Percentiles rank a stretch among this genome's conserved stretches.
Evolutionary conservation across 2,888 invertebrate genomes (phyloP).

Genomic region (Idaea straminata): DNA sequence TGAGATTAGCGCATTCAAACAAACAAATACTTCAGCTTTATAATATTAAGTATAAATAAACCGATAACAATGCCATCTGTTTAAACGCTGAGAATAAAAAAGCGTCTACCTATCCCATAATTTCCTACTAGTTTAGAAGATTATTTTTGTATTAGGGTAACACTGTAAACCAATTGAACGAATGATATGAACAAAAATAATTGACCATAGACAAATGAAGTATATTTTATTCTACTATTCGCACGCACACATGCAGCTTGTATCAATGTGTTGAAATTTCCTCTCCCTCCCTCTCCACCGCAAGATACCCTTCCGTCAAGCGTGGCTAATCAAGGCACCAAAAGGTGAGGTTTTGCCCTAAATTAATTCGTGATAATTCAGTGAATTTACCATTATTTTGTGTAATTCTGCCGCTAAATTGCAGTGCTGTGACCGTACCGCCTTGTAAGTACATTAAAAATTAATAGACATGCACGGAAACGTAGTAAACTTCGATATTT

Average conservation of each 20-base stretch:
- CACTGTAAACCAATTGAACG: neutral
- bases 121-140: neutral
- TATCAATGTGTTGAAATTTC: conserved; percentile 36
- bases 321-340: conserved; percentile 94
- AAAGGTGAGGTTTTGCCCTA: conserved; percentile 82
- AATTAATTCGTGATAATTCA: conserved; percentile 39
- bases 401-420: conserved; percentile 30
- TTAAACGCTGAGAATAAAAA: neutral
- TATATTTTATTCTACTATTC: conserved; percentile 5
- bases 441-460: conserved; percentile 31
- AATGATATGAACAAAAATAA: neutral
- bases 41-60: too few relatives aligned
- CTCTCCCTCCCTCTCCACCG: conserved; percentile 52
- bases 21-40: too few relatives aligned
- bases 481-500: conserved; percentile 46
- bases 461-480: conserved; percentile 41
- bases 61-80: neutral
- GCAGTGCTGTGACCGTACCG: conserved; percentile 27
- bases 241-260: conserved; percentile 41
- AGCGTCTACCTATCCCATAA: neutral
- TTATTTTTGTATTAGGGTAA: neutral
- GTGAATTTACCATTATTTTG: conserved; percentile 32
- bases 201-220: neutral
- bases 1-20: too few relatives aligned
- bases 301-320: conserved; percentile 79